Evolutionary conservation across 2,113 vertebrate genomes (phyloP).

Genomic region (Glaucomys volans): DNA sequence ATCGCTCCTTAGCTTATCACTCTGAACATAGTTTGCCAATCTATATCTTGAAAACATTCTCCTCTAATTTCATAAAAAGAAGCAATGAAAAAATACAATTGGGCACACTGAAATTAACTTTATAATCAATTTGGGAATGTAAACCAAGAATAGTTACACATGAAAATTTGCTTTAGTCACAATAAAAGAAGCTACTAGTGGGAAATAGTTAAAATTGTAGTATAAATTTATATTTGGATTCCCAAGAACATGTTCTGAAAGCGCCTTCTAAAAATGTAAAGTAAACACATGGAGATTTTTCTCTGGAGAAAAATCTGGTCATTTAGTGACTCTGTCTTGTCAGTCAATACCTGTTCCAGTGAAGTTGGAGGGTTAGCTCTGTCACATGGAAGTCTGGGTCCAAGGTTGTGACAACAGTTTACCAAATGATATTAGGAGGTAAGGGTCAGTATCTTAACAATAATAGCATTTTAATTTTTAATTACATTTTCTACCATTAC

Average conservation of each 20-base stretch:
- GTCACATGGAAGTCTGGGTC: not conserved
- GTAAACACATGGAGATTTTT: not conserved
- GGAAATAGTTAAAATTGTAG: not conserved
- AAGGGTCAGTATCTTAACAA: not conserved
- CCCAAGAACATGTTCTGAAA: not conserved
- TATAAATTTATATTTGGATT: not conserved
- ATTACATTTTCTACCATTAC: constrained; percentile 52
- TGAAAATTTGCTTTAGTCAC: not conserved
- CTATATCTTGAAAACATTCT: not conserved
- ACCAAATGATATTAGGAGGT: not conserved
- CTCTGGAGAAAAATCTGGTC: not conserved
- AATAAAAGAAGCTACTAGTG: not conserved
- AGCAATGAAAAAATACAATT: not conserved
- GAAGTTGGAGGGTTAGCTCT: not conserved
- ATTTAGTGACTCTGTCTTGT: not conserved
- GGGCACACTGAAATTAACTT: not conserved
- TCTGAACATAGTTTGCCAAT: not conserved
- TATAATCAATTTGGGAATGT: not conserved
- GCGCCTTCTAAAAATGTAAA: not conserved
- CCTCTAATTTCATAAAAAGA: not conserved
- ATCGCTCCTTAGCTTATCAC: not conserved
- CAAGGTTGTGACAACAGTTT: not conserved
- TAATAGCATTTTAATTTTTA: constrained; percentile 63
- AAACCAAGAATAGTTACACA: not conserved
- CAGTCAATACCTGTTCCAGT: not conserved